Evolutionary conservation across 2,113 vertebrate species (phyloP), one percentile per base, ranked within the genome.

Genomic region (Hemibagrus wyckioides): DNA sequence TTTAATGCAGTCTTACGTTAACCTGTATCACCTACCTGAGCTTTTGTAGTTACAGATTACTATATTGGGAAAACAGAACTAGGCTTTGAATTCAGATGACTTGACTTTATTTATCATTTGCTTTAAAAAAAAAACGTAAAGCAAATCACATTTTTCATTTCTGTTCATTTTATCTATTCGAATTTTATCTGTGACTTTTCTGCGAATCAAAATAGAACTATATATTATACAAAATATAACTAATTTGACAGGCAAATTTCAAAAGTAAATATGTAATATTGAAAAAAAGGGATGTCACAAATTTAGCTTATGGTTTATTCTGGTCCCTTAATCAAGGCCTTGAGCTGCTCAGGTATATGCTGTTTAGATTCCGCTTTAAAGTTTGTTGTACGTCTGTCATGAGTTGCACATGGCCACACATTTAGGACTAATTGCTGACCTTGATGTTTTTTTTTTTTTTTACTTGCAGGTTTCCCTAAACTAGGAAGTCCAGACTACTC

Each of bases 381-480:
- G 15, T 65, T 65, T 30, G 14, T 65, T 69, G 6, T 19, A 44
- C 10, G 39, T 44, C 23, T 5, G 4, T 41, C 0, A n/a, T 23
- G 30, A 56, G 2, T 57, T 36, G 19, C 1, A 36, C 33, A 56
- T 56, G 17, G 3, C n/a, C 17, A 21, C 17, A 36, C 7, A 57
- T 57, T 33, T 23, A 57, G 4, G 21, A 80, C 54, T 80, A 2
- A 80, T 25, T 33, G 50, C 2, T 30, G 28, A 77, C 44, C 48
- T 30, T 41, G 3, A 57, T 57, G 21, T 30, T 30, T 28, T 28
- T 86, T 67, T 33, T n/a, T 80, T n/a, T 87, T 33, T 25, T 59
- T 73, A 17, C 9, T 82, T 82, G 54, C 80, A 87, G 86, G 39
- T 82, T 59, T 59, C 21, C 61, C 15, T 44, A 50, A 82, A 71